Percentiles rank a stretch among this genome's conserved stretches.
These are phyloP conservation scores for Drosophila setifemur DNA, from an alignment of 1,140 invertebrate genomes.

Conservation along the genomic window DNA sequence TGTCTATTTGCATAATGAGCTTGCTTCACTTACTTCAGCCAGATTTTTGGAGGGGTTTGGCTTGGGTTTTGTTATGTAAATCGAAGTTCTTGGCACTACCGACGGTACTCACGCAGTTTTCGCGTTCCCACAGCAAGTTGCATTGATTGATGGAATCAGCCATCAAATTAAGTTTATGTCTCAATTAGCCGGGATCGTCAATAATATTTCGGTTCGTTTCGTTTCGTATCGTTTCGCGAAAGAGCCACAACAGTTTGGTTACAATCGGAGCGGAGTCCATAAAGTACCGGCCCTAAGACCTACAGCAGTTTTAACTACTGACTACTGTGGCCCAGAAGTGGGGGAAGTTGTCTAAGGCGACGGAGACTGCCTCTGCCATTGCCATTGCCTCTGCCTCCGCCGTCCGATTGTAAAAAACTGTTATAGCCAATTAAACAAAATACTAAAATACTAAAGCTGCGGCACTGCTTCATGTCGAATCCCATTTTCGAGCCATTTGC, in stretches of 20 bases:
- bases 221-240: constrained; percentile 26
- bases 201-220: constrained; percentile 56
- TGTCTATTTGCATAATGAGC: constrained; percentile 40
- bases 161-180: constrained; percentile 71
- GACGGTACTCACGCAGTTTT: constrained; percentile 43
- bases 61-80: constrained; percentile 41
- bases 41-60: background rate
- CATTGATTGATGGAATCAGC: constrained; percentile 65
- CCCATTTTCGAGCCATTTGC: background rate
- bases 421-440: constrained; percentile 81
- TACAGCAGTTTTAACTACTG: constrained; percentile 16
- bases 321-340: constrained; percentile 17
- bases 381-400: too few relatives aligned
- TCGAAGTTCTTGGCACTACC: constrained; percentile 3
- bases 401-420: constrained; percentile 66
- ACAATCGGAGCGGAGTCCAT: constrained; percentile 50
- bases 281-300: constrained; percentile 33
- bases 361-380: background rate
- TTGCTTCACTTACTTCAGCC: constrained; percentile 21
- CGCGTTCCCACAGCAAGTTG: constrained; percentile 28
- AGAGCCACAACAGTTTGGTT: constrained; percentile 56
- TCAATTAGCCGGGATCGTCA: constrained; percentile 64
- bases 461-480: constrained; percentile 28
- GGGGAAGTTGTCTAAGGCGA: background rate
- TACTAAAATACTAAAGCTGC: constrained; percentile 68